Conservation (phyloP, 2,113 vertebrate species). For the Dipodomys ordii region DNA sequence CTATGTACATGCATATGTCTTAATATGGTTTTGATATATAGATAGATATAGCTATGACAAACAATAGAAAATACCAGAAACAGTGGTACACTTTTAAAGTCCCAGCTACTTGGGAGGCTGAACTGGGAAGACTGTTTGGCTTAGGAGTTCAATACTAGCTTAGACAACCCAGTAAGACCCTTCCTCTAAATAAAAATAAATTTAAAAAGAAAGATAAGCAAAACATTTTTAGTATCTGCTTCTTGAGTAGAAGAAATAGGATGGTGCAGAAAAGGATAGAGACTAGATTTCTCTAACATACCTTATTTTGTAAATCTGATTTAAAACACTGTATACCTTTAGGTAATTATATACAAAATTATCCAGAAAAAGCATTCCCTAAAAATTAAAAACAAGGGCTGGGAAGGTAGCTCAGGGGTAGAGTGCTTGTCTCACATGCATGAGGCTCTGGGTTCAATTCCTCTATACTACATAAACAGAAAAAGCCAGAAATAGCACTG, state of each 20-base stretch:
- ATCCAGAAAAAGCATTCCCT: neutral
- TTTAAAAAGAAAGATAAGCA: neutral
- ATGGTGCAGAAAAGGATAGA: neutral
- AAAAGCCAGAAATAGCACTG: too few relatives aligned
- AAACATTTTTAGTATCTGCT: neutral
- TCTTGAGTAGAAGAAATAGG: neutral
- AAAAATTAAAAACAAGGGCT: too few relatives aligned
- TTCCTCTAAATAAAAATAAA: neutral
- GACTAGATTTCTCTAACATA: neutral
- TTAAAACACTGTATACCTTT: neutral
- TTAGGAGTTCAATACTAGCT: neutral
- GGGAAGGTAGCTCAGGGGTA: neutral
- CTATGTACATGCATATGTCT: too few relatives aligned
- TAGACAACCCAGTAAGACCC: neutral
- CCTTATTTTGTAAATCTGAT: neutral
- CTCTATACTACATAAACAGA: too few relatives aligned
- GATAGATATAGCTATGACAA: too few relatives aligned
- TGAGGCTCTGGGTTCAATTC: too few relatives aligned
- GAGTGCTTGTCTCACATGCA: neutral
- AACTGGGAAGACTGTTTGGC: too few relatives aligned
- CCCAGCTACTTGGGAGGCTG: too few relatives aligned
- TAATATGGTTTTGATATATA: too few relatives aligned
- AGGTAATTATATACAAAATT: neutral
- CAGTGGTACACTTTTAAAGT: too few relatives aligned
- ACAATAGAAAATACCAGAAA: too few relatives aligned